These are phyloP conservation scores for Candoia aspera DNA, from an alignment of 2,113 vertebrate genomes.

Conservation along the genomic window DNA sequence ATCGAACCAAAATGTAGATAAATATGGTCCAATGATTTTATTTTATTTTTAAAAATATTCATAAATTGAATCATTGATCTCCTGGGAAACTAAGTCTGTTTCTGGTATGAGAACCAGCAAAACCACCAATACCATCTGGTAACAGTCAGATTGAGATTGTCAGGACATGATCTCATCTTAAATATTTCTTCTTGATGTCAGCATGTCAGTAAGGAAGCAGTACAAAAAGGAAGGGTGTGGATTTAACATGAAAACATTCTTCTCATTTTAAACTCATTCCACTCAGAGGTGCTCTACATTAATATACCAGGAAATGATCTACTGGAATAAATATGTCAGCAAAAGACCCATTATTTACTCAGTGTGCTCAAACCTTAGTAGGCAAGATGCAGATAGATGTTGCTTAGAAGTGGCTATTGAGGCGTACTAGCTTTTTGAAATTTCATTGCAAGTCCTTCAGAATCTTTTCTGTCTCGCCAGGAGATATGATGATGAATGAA, in stretches of 20 bases:
- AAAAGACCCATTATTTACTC: background rate
- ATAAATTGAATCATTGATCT: constrained; percentile 40
- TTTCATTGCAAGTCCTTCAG: background rate
- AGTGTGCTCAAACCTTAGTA: background rate
- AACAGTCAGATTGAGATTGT: constrained; percentile 53
- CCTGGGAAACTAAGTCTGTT: constrained; percentile 52
- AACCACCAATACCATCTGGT: constrained; percentile 53
- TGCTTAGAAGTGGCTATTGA: background rate
- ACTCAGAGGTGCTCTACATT: background rate
- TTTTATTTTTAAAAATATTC: constrained; percentile 36
- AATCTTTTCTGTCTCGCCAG: background rate
- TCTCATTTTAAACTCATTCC: constrained; percentile 6
- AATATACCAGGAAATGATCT: background rate
- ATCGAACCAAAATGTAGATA: constrained; percentile 23
- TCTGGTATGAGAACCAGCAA: constrained; percentile 26
- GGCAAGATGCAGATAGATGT: background rate
- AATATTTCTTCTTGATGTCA: constrained; percentile 30
- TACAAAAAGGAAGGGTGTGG: constrained; percentile 6
- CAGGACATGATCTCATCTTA: constrained; percentile 58
- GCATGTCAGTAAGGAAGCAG: constrained; percentile 44
- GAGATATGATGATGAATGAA: background rate
- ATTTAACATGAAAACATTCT: constrained; percentile 11
- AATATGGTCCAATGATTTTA: constrained; percentile 18
- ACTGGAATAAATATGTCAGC: background rate
- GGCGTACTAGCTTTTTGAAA: background rate